Conservation (phyloP, 2,113 vertebrate species). For the Carassius carassius region DNA sequence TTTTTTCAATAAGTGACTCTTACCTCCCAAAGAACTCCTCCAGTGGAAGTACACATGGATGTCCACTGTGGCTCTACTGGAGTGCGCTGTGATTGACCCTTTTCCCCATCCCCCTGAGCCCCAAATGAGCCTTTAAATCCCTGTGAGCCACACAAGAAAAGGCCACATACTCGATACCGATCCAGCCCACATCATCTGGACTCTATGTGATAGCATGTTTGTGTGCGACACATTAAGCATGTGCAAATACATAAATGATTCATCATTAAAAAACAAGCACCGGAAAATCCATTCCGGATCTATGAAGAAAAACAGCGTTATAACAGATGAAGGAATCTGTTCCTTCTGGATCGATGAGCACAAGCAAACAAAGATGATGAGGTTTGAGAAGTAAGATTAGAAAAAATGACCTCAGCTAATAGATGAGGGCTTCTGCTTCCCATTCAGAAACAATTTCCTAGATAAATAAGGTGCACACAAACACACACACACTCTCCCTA, state of each 20-base stretch:
- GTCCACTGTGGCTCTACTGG: slow-evolving; percentile 2
- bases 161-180: background rate
- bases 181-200: slow-evolving; percentile 12
- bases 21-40: slow-evolving; percentile 14
- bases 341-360: slow-evolving; percentile 17
- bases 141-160: slow-evolving; percentile 9
- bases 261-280: background rate
- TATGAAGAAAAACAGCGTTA: background rate
- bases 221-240: background rate
- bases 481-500: too few relatives aligned
- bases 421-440: background rate
- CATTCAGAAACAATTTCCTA: background rate
- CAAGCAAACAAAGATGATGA: slow-evolving; percentile 27
- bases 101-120: background rate
- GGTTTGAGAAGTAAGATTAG: background rate
- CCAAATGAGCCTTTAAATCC: background rate
- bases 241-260: background rate
- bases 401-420: background rate
- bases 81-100: slow-evolving; percentile 18
- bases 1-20: background rate
- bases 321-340: slow-evolving; percentile 10
- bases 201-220: background rate
- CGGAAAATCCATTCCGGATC: slow-evolving; percentile 21
- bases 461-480: background rate
- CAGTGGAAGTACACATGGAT: background rate